Conservation (phyloP, 2,113 vertebrate genomes). For the Crotalus tigris region DNA sequence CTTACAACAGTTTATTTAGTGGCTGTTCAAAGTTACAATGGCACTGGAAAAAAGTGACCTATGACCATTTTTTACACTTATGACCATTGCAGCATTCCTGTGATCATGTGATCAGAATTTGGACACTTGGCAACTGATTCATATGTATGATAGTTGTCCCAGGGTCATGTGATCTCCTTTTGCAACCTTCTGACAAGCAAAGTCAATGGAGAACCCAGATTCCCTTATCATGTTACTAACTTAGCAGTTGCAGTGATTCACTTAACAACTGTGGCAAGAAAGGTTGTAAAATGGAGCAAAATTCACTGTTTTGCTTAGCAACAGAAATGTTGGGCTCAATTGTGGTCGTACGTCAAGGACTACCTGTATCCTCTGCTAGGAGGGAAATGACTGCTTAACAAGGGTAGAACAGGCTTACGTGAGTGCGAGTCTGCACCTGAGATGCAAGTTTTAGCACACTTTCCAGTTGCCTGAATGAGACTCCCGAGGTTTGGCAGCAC, state of each 20-base stretch:
- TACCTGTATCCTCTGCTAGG: not conserved
- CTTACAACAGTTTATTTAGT: not conserved
- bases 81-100: not conserved
- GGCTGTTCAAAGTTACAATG: not conserved
- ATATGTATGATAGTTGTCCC: not conserved
- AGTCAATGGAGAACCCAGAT: not conserved
- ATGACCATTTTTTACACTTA: not conserved
- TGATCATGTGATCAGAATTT: not conserved
- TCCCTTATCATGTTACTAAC: not conserved
- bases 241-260: not conserved
- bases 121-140: not conserved
- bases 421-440: not conserved
- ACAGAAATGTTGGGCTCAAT: not conserved
- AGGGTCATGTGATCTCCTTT: not conserved
- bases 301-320: not conserved
- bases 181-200: not conserved
- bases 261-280: not conserved
- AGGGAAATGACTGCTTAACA: not conserved
- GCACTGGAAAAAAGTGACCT: not conserved
- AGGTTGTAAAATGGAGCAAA: not conserved
- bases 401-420: not conserved
- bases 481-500: not conserved
- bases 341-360: not conserved
- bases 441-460: not conserved
- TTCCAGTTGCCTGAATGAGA: not conserved